These are phyloP conservation scores for Cyclophora punctaria DNA, from an alignment of 2,888 invertebrate genomes.

Conservation along the genomic window DNA sequence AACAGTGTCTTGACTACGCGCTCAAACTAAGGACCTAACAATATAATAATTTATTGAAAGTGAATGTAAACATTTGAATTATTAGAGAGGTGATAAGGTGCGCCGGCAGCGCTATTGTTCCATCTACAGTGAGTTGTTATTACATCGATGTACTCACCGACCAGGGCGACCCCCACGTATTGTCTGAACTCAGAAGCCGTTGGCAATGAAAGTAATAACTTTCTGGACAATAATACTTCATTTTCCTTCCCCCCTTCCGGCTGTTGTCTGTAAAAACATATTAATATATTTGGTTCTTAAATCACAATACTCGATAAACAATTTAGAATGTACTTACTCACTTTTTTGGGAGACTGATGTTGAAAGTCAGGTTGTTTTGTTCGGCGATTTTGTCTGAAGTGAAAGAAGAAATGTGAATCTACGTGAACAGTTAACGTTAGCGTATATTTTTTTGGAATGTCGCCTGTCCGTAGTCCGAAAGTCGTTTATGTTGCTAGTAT, in stretches of 20 bases:
- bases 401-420: not conserved
- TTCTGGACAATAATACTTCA: slow-evolving; percentile 15
- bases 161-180: slow-evolving; percentile 48
- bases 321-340: slow-evolving; percentile 56
- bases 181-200: slow-evolving; percentile 44
- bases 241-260: slow-evolving; percentile 16
- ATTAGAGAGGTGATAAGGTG: too few species aligned
- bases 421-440: not conserved
- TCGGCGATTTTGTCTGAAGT: slow-evolving; percentile 39
- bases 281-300: not conserved
- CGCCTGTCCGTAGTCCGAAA: slow-evolving; percentile 12
- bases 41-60: too few species aligned
- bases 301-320: not conserved
- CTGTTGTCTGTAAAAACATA: slow-evolving; percentile 26
- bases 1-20: too few species aligned
- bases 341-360: slow-evolving; percentile 54
- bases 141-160: slow-evolving; percentile 38
- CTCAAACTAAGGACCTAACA: too few species aligned
- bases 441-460: not conserved
- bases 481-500: slow-evolving; percentile 19
- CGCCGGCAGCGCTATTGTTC: slow-evolving; percentile 8
- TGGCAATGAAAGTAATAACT: slow-evolving; percentile 30
- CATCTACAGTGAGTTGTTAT: slow-evolving; percentile 10
- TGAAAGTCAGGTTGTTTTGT: slow-evolving; percentile 34
- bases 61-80: too few species aligned